These are phyloP conservation scores for Baccha elongata DNA, from an alignment of 2,888 invertebrate species.

Conservation along the genomic window DNA sequence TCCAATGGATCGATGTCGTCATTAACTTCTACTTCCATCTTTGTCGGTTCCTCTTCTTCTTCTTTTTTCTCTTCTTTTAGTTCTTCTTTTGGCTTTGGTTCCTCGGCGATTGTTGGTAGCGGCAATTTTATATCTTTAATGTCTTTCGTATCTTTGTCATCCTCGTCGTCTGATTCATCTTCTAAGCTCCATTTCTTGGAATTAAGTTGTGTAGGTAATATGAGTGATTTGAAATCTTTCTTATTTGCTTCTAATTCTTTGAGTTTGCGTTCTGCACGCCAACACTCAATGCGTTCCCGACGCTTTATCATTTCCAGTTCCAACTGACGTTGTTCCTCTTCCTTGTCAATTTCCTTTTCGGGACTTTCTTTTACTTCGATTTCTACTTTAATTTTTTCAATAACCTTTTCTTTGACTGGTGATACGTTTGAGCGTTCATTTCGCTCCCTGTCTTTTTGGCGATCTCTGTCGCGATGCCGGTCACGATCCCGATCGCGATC, in stretches of 20 bases:
- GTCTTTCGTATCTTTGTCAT: conserved; percentile 81
- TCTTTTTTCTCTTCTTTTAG: conserved; percentile 61
- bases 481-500: conserved; percentile 84
- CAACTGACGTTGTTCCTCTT: conserved; percentile 94
- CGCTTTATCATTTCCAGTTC: conserved; percentile 98
- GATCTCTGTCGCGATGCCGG: conserved; percentile 82
- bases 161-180: conserved; percentile 97
- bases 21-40: conserved; percentile 83
- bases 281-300: conserved; percentile 96
- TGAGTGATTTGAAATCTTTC: conserved; percentile 88
- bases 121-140: conserved; percentile 77
- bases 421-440: conserved; percentile 69
- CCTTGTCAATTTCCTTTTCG: conserved; percentile 86
- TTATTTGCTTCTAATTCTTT: conserved; percentile 91
- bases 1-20: conserved; percentile 97
- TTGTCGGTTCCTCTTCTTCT: conserved; percentile 81
- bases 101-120: conserved; percentile 9
- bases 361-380: conserved; percentile 76
- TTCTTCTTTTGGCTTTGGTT: conserved; percentile 34
- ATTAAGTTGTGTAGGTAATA: conserved; percentile 82
- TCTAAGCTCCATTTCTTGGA: conserved; percentile 97
- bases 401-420: conserved; percentile 73
- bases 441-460: conserved; percentile 75
- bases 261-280: conserved; percentile 96
- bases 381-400: conserved; percentile 78